Conservation (phyloP, 2,888 invertebrate species). For the Cantharis rufa region DNA sequence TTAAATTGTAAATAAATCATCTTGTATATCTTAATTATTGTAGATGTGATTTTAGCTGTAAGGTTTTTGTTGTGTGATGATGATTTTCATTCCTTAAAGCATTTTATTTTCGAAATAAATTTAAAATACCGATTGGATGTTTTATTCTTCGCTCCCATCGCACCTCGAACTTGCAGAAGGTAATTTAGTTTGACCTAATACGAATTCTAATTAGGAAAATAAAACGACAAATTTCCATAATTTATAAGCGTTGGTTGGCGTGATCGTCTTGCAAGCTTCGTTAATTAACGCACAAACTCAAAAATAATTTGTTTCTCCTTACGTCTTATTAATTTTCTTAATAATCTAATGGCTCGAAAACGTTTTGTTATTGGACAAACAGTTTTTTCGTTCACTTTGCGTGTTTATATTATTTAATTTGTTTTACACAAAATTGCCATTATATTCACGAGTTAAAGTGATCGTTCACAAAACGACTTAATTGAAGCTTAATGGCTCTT, state of each 20-base stretch:
- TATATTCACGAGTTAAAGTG: background rate
- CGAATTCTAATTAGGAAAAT: background rate
- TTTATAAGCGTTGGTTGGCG: constrained; percentile 4
- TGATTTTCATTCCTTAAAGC: background rate
- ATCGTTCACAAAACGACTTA: background rate
- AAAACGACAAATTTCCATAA: background rate
- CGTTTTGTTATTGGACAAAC: background rate
- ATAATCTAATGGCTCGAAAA: constrained; percentile 21
- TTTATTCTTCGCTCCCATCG: background rate
- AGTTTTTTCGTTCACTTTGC: background rate
- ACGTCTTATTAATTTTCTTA: constrained; percentile 11
- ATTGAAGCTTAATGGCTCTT: background rate
- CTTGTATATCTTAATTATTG: background rate
- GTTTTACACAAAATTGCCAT: background rate
- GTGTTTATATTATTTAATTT: background rate
- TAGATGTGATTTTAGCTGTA: background rate
- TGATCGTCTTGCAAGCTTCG: constrained; percentile 8
- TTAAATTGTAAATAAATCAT: background rate
- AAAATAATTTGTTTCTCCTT: constrained; percentile 14
- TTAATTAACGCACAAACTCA: constrained; percentile 15
- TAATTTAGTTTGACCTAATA: background rate
- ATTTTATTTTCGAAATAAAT: background rate
- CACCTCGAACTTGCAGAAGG: background rate
- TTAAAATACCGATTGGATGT: background rate
- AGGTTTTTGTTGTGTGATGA: background rate